Evolutionary conservation across 2,797 vertebrate species (phyloP).

Genomic region (Gallinago solitaria): DNA sequence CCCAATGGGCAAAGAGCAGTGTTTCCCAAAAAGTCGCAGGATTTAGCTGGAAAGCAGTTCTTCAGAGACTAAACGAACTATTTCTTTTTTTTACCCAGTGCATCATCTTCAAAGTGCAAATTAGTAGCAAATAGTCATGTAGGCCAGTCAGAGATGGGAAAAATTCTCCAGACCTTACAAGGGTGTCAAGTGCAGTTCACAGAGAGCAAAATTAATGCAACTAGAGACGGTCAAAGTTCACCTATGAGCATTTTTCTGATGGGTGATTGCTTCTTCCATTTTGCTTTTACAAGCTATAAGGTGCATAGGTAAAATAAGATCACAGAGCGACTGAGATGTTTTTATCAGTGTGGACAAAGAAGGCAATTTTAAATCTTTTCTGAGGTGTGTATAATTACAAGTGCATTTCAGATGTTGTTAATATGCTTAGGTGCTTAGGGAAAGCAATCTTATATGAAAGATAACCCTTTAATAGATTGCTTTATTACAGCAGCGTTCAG

Average conservation of each 20-base stretch:
- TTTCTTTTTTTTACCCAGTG: neutral
- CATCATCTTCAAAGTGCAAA: conserved; percentile 40
- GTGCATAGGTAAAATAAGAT: conserved; percentile 53
- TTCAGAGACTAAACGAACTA: neutral
- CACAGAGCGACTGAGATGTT: conserved; percentile 41
- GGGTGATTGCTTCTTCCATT: conserved; percentile 67
- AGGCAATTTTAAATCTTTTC: conserved; percentile 68
- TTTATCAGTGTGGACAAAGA: conserved; percentile 63
- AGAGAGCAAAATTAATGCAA: conserved; percentile 63
- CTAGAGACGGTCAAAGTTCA: conserved; percentile 61
- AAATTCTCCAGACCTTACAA: conserved; percentile 27
- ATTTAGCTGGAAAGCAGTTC: neutral
- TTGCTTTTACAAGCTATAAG: conserved; percentile 23
- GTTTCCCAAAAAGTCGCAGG: neutral
- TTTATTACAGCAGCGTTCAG: conserved; percentile 49
- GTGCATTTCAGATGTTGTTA: conserved; percentile 64
- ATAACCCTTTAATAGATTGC: conserved; percentile 72
- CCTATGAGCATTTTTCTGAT: conserved; percentile 59
- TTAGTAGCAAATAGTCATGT: conserved; percentile 32
- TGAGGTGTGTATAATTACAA: conserved; percentile 72
- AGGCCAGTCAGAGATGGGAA: neutral
- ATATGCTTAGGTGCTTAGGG: conserved; percentile 73
- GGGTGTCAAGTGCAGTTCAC: conserved; percentile 66
- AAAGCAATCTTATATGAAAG: conserved; percentile 72
- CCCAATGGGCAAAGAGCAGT: neutral